These are phyloP conservation scores for Caenorhabditis imperialis DNA, from an alignment of 2,888 invertebrate species.

Conservation along the genomic window DNA sequence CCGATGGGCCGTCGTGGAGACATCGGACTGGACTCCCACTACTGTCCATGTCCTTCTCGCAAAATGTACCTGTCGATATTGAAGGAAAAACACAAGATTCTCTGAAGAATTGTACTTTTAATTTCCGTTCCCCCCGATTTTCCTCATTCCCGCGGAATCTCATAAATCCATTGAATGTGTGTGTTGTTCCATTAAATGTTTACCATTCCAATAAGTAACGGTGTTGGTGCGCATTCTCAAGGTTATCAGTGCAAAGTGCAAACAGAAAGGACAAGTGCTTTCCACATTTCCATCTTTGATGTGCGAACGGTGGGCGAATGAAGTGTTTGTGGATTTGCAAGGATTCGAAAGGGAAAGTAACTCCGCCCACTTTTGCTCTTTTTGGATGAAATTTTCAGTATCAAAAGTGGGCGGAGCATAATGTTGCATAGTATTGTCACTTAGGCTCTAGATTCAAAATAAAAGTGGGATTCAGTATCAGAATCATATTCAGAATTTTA, in stretches of 20 bases:
- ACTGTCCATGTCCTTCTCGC: conserved; percentile 59
- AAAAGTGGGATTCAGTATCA: too few relatives aligned
- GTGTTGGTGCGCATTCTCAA: conserved; percentile 38
- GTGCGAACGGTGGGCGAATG: conserved; percentile 30
- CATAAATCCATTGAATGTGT: too few relatives aligned
- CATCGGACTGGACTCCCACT: conserved; percentile 54
- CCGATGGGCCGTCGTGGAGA: conserved; percentile 43
- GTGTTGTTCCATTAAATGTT: conserved; percentile 20
- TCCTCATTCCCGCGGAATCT: not conserved
- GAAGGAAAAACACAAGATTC: conserved; percentile 25
- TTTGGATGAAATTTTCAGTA: too few relatives aligned
- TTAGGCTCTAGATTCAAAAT: too few relatives aligned
- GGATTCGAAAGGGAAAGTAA: too few relatives aligned
- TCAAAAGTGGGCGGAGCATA: too few relatives aligned
- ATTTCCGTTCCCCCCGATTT: not conserved
- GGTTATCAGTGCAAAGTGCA: conserved; percentile 50
- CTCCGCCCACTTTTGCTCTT: too few relatives aligned
- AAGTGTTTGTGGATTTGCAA: too few relatives aligned
- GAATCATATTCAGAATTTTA: too few relatives aligned
- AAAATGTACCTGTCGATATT: conserved; percentile 41
- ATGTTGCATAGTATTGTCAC: too few relatives aligned
- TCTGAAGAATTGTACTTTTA: too few relatives aligned
- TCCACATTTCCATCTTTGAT: conserved; percentile 49
- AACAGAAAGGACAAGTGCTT: conserved; percentile 18
- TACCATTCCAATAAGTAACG: conserved; percentile 25